Percentiles rank a stretch among this genome's conserved stretches.
Conservation (phyloP, 2,113 vertebrate species). For the Tympanuchus pallidicinctus region DNA sequence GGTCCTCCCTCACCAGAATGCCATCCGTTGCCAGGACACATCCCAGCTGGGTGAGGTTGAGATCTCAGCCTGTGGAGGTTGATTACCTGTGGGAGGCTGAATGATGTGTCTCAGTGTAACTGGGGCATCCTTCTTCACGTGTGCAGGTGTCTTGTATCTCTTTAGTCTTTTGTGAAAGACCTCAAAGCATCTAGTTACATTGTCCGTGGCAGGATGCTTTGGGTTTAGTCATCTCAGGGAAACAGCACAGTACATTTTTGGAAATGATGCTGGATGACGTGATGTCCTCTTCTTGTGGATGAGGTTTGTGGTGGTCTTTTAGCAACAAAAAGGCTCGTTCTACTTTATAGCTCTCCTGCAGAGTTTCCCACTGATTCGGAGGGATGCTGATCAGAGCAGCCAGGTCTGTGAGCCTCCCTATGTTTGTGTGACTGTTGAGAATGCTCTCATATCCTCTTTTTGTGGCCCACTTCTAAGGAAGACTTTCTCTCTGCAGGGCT, state of each 20-base stretch:
- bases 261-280: background rate
- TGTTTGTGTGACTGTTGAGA: background rate
- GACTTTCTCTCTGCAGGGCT: background rate
- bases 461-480: background rate
- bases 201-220: background rate
- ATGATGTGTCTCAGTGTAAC: background rate
- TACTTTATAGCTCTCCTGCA: background rate
- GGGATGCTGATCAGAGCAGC: background rate
- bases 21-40: background rate
- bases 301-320: background rate
- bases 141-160: background rate
- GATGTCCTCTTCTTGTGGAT: background rate
- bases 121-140: background rate
- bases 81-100: background rate
- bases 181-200: background rate
- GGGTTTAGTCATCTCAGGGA: background rate
- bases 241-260: background rate
- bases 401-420: background rate
- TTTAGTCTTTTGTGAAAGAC: background rate
- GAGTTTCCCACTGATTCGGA: fast-evolving
- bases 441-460: background rate
- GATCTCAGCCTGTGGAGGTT: background rate
- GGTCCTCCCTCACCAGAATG: background rate
- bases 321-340: background rate
- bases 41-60: background rate